A percentile compares a stretch with the other conserved stretches of the same genome.
Conservation (phyloP, 2,797 vertebrate species). For the Macroramphosus scolopax region DNA sequence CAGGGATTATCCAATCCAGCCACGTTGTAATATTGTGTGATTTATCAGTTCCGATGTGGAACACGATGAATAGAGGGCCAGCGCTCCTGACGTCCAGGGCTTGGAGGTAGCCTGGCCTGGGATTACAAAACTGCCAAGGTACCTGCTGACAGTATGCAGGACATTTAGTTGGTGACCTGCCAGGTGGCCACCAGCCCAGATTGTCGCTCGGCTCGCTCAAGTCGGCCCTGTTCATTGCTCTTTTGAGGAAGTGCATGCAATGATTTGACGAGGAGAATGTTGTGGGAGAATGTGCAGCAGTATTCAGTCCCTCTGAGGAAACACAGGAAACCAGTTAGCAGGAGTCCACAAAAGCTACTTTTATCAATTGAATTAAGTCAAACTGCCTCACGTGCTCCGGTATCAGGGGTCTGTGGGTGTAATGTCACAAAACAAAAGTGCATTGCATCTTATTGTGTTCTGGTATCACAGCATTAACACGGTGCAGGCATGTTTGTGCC, state of each 20-base stretch:
- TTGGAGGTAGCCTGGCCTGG: conserved; percentile 31
- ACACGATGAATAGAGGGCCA: conserved; percentile 29
- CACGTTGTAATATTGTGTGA: too few species aligned
- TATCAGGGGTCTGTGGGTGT: not conserved
- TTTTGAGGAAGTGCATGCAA: conserved; percentile 42
- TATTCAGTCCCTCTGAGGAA: conserved; percentile 6
- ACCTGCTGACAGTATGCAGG: conserved; percentile 37
- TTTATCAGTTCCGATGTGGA: conserved; percentile 29
- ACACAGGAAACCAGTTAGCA: too few species aligned
- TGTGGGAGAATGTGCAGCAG: too few species aligned
- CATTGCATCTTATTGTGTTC: too few species aligned
- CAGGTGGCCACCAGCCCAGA: conserved; percentile 49
- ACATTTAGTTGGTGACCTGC: conserved; percentile 30
- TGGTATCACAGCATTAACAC: not conserved
- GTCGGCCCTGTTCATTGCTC: conserved; percentile 11
- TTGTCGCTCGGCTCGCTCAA: conserved; percentile 13
- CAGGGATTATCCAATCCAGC: conserved; percentile 46
- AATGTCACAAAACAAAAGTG: not conserved
- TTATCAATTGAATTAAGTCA: conserved; percentile 4
- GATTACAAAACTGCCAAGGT: conserved; percentile 28
- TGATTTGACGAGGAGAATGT: conserved; percentile 20
- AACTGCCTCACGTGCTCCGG: not conserved
- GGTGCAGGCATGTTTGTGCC: not conserved
- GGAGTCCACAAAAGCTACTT: too few species aligned
- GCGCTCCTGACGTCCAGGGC: conserved; percentile 13